Percentiles rank a stretch among this genome's conserved stretches.
These are phyloP conservation scores for Phenacoccus solenopsis DNA, from an alignment of 1,140 invertebrate species.

Conservation along the genomic window DNA sequence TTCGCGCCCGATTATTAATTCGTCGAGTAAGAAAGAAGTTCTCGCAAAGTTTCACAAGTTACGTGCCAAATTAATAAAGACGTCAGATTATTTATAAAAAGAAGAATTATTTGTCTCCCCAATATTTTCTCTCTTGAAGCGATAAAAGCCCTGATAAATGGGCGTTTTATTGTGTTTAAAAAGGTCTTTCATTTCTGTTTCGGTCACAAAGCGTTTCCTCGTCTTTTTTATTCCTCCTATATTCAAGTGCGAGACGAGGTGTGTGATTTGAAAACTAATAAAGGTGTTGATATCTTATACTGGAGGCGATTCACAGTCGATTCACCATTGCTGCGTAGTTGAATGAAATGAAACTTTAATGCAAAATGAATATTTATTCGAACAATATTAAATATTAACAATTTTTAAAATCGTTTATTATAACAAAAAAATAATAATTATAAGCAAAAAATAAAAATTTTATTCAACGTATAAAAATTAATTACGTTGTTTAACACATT, in stretches of 20 bases:
- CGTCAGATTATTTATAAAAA: conserved; percentile 3
- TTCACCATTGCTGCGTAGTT: no score
- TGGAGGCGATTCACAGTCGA: no score
- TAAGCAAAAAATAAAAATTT: not conserved
- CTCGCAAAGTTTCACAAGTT: not conserved
- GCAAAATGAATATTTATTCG: not conserved
- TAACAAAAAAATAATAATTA: not conserved
- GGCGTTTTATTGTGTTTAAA: not conserved
- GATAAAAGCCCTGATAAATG: not conserved
- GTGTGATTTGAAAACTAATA: no score
- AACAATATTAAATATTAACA: not conserved
- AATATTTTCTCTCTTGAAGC: not conserved
- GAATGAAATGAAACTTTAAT: not conserved
- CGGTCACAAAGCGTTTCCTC: no score
- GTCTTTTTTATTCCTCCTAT: no score
- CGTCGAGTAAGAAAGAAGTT: not conserved
- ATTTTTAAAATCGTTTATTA: not conserved
- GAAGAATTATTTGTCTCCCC: not conserved
- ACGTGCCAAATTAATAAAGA: conserved; percentile 5
- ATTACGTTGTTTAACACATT: not conserved
- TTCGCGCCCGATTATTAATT: not conserved
- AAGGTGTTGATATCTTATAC: no score
- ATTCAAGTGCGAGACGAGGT: no score
- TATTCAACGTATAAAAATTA: not conserved
- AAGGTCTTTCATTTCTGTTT: not conserved